Evolutionary conservation across 2,797 vertebrate species (phyloP).

Genomic region (Xyrichtys novacula): DNA sequence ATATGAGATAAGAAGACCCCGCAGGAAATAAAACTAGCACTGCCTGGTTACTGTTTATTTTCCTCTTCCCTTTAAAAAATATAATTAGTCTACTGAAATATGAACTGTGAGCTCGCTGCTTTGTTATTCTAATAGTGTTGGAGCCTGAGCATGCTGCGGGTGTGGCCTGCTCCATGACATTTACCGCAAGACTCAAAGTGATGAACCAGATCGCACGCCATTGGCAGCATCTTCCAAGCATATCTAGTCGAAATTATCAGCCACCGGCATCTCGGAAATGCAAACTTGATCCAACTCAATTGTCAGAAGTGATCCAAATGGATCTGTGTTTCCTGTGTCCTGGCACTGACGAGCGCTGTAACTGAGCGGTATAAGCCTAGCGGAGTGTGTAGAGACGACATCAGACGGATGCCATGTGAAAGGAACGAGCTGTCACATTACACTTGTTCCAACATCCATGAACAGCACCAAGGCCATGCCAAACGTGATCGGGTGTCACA

Average conservation of each 20-base stretch:
- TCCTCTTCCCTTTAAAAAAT: not conserved
- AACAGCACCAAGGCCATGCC: constrained; percentile 74
- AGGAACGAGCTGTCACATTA: constrained; percentile 84
- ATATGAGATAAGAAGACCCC: too few relatives aligned
- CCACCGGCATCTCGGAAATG: constrained; percentile 15
- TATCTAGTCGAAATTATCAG: constrained; percentile 1
- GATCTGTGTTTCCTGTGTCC: constrained; percentile 47
- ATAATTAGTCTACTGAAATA: not conserved
- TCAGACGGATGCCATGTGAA: constrained; percentile 76
- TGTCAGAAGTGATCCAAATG: constrained; percentile 46
- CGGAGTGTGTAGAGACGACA: constrained; percentile 54
- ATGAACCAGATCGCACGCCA: not conserved
- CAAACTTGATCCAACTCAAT: constrained; percentile 54
- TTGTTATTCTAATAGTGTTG: not conserved
- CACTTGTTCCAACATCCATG: constrained; percentile 85
- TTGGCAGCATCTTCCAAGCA: not conserved
- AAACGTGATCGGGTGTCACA: constrained; percentile 80
- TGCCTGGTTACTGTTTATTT: not conserved
- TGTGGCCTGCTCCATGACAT: not conserved
- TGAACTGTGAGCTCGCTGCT: not conserved
- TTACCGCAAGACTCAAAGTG: constrained; percentile 8
- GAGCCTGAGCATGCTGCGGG: not conserved
- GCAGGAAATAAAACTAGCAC: not conserved
- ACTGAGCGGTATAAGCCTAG: constrained; percentile 69
- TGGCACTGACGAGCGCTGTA: constrained; percentile 63